Percentiles rank a stretch among this genome's conserved stretches.
phyloP scores from a whole-genome alignment of 2,113 vertebrate genomes.

The Sprattus sprattus region DNA sequence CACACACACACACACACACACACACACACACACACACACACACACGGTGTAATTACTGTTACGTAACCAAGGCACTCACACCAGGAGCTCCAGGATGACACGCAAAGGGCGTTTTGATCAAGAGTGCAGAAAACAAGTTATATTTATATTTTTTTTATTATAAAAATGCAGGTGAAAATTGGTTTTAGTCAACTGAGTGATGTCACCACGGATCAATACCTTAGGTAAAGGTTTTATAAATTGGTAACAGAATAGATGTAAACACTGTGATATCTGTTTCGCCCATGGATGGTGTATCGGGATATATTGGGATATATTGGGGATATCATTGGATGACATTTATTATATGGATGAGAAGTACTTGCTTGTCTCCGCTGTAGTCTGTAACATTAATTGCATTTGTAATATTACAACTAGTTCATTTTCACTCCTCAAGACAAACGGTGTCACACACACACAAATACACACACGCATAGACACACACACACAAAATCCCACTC shows the following conservation, averaged over 20 bases:
- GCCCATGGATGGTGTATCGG: neutral
- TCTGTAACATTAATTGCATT: neutral
- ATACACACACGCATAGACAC: constrained; percentile 53
- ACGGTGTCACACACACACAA: constrained; percentile 21
- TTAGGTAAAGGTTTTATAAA: neutral
- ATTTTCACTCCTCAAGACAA: neutral
- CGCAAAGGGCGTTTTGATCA: neutral
- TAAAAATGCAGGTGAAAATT: neutral
- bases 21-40: too few relatives aligned
- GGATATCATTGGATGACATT: neutral
- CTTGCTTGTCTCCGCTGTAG: neutral
- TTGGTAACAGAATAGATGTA: neutral
- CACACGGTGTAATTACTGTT: neutral
- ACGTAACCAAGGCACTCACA: neutral
- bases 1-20: too few relatives aligned
- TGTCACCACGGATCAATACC: neutral
- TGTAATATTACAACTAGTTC: neutral
- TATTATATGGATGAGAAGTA: too few relatives aligned
- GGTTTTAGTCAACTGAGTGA: neutral
- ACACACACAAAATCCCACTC: constrained; percentile 60
- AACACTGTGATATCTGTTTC: neutral
- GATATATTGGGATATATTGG: neutral
- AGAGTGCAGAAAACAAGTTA: neutral
- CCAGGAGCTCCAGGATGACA: neutral
- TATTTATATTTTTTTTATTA: too few relatives aligned